phyloP scores from a whole-genome alignment of 2,888 invertebrate genomes.

The Encarsia formosa region DNA sequence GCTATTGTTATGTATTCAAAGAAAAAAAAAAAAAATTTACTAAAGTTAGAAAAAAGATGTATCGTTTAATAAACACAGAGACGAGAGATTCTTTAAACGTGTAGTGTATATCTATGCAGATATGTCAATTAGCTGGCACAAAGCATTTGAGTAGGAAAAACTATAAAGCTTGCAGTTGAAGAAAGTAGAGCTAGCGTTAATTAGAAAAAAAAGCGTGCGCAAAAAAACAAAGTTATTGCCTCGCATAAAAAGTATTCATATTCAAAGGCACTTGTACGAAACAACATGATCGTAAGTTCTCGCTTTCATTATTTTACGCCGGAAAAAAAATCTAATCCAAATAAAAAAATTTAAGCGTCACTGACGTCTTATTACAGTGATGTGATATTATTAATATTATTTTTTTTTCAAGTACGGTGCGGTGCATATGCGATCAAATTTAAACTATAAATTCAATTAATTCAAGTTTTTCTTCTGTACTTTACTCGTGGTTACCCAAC shows the following conservation, averaged over 20 bases:
- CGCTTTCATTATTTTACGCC: slow-evolving; percentile 25
- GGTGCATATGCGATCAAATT: slow-evolving; percentile 38
- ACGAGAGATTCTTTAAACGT: slow-evolving; percentile 20
- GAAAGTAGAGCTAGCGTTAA: slow-evolving; percentile 27
- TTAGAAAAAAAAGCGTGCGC: slow-evolving; percentile 15
- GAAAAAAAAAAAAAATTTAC: slow-evolving; percentile 5
- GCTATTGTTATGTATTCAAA: slow-evolving; percentile 5
- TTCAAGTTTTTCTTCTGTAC: slow-evolving; percentile 22
- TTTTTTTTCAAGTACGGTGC: slow-evolving; percentile 32
- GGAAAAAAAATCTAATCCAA: slow-evolving; percentile 24
- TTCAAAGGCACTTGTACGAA: slow-evolving; percentile 50
- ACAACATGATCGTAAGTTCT: slow-evolving; percentile 32
- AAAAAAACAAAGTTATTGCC: slow-evolving; percentile 31
- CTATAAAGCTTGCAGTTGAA: slow-evolving; percentile 27
- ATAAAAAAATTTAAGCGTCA: slow-evolving; percentile 33
- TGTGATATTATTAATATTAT: no score
- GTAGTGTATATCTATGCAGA: slow-evolving; percentile 15
- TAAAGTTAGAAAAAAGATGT: neutral
- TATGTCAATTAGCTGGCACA: slow-evolving; percentile 18
- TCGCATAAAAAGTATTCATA: slow-evolving; percentile 39
- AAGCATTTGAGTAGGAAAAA: slow-evolving; percentile 17
- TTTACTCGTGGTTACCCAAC: slow-evolving; percentile 36
- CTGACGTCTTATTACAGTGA: slow-evolving; percentile 31
- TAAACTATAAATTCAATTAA: slow-evolving; percentile 31
- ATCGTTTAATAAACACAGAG: slow-evolving; percentile 10